Base-by-base conservation (phyloP, 1,140 invertebrate species). In the Acromyrmex charruanus region DNA sequence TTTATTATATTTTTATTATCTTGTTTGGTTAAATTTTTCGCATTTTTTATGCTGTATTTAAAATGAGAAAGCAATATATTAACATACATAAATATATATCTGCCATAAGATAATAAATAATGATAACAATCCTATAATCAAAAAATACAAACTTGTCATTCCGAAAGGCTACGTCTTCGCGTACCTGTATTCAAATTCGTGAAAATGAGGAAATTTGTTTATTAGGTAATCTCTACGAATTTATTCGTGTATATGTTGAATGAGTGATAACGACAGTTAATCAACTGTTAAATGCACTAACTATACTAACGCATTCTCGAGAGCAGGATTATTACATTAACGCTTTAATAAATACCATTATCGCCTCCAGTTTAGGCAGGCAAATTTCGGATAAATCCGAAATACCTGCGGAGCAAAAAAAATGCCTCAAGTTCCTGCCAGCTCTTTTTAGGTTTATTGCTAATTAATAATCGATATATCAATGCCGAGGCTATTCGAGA, bases 381-480 rank as follows among this genome's bases (percentile, higher is more conserved):
- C 2, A 44, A 44, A 44, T 51, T 51, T 14, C 16, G 31, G 16
- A 14, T 44, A 44, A 81, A 44, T 71, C 39, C 4, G 35, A 74
- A 44, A 61, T 55, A 39, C 16, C 9, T 25, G 53, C 18, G 10
- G n/a, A 9, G 14, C 65, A n/a, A 6, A 59, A 77, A 28, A 55
- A 44, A 25, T 14, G 3, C 12, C 59, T 53, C 44, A 1, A 14
- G 6, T 49, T 49, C 18, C 49, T 14, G 0, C 31, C 28, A 18
- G 9, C n/a, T 44, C 25, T 71, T 81, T 51, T 44, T 14, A 28
- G 28, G 35, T 21, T 28, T 51, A 51, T 51, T 51, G 49, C 3
- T 25, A n/a, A 51, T 28, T 39, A 80, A 80, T 49, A 80, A 80
- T 80, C 77, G 51, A 80, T 80, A 80, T 14, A 18, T 80, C 63